A percentile compares a stretch with the other conserved stretches of the same genome.
Evolutionary conservation across 2,797 vertebrate species (phyloP).

Genomic region (Poecilia velifera): DNA sequence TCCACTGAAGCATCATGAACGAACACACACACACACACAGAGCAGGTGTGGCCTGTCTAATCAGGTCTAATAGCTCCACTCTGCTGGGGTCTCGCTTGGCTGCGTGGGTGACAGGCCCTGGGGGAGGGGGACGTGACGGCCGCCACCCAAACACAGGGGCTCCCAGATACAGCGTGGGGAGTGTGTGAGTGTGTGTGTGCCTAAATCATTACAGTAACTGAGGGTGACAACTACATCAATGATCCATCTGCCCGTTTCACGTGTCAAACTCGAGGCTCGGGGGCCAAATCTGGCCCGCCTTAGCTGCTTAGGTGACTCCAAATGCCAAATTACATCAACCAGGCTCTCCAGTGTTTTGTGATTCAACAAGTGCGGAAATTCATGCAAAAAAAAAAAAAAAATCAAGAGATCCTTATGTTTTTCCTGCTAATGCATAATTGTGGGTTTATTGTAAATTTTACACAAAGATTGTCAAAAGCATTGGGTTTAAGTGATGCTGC

Average conservation of each 20-base stretch:
- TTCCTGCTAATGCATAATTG: no score
- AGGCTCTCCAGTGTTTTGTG: no score
- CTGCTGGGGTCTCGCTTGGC: constrained; percentile 78
- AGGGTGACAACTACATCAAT: constrained; percentile 71
- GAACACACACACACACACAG: constrained; percentile 14
- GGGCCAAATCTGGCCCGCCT: no score
- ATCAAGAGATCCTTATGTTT: no score
- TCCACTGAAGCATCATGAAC: constrained; percentile 19
- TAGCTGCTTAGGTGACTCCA: no score
- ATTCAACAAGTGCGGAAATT: no score
- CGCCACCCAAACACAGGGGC: constrained; percentile 83
- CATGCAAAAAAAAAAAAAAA: no score
- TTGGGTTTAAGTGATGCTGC: no score
- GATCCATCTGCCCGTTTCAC: constrained; percentile 46
- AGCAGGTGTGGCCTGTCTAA: constrained; percentile 77
- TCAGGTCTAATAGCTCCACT: constrained; percentile 72
- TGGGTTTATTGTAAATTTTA: no score
- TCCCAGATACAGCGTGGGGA: constrained; percentile 51
- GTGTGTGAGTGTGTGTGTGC: constrained; percentile 51
- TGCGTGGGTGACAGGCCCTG: constrained; percentile 82
- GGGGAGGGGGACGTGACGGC: constrained; percentile 47
- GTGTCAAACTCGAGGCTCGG: no score
- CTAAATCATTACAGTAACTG: constrained; percentile 77
- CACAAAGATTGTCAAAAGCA: no score
- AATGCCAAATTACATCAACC: no score